These are phyloP conservation scores for Meloe dianella DNA, from an alignment of 2,888 invertebrate species.

Conservation along the genomic window DNA sequence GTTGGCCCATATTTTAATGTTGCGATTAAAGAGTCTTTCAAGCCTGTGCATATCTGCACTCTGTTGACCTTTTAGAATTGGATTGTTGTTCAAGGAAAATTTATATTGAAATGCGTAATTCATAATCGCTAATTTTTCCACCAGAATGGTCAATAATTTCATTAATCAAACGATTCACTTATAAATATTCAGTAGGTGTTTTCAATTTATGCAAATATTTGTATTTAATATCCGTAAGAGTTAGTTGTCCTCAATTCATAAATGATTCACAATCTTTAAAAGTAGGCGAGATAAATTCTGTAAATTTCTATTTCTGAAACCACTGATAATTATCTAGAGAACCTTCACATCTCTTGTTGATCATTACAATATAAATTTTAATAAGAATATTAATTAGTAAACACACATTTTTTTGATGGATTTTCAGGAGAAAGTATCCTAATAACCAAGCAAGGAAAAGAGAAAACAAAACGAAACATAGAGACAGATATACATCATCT, in stretches of 20 bases:
- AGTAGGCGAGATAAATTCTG: neutral
- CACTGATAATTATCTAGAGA: neutral
- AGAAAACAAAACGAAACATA: neutral
- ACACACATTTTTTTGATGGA: neutral
- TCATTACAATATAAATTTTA: neutral
- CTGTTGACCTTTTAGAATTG: neutral
- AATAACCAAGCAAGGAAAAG: neutral
- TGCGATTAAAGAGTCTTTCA: too few species aligned
- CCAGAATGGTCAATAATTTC: neutral
- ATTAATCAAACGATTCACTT: neutral
- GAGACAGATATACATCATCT: neutral
- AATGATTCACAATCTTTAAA: neutral
- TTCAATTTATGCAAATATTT: neutral
- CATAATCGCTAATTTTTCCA: neutral
- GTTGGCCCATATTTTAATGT: too few species aligned
- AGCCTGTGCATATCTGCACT: too few species aligned
- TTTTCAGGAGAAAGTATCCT: conserved; percentile 30
- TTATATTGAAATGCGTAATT: neutral
- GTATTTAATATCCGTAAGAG: neutral
- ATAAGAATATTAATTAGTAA: neutral
- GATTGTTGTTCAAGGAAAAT: neutral
- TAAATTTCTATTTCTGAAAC: neutral
- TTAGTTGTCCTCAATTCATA: neutral
- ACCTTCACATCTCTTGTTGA: neutral
- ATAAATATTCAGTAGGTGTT: neutral